Evolutionary conservation across 2,888 invertebrate species (phyloP).

Genomic region (Scrobipalpa atriplicella): DNA sequence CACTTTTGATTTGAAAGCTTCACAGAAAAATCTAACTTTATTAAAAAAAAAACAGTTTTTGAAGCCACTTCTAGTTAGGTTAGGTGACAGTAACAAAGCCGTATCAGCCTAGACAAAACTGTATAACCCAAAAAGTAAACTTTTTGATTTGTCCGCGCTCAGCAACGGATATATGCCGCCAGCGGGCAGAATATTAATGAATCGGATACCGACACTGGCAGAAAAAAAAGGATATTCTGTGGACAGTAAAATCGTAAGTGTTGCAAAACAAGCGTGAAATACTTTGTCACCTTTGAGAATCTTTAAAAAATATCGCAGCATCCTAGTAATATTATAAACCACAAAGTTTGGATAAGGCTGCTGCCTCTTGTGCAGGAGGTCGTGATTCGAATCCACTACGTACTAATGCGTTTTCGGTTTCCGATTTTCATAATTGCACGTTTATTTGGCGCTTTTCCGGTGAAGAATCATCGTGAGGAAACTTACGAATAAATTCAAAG

Average conservation of each 20-base stretch:
- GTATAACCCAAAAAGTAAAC: conserved; percentile 42
- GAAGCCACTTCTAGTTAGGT: conserved; percentile 19
- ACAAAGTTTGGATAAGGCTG: too few relatives aligned
- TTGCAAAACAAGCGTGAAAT: neutral
- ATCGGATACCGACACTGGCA: conserved; percentile 47
- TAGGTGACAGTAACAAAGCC: conserved; percentile 29
- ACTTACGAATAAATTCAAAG: too few relatives aligned
- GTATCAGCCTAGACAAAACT: conserved; percentile 38
- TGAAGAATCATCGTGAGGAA: too few relatives aligned
- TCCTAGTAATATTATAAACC: too few relatives aligned
- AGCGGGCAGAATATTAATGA: conserved; percentile 58
- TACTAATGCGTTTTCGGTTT: too few relatives aligned
- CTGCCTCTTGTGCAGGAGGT: too few relatives aligned
- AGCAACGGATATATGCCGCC: conserved; percentile 39
- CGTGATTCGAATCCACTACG: too few relatives aligned
- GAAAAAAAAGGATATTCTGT: neutral
- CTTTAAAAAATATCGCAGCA: neutral
- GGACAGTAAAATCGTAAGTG: conserved; percentile 9
- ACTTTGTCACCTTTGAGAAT: neutral
- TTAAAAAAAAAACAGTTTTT: conserved; percentile 1
- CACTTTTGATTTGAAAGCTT: neutral
- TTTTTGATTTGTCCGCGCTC: conserved; percentile 44
- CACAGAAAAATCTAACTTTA: neutral
- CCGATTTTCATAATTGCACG: too few relatives aligned
- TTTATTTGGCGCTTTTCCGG: too few relatives aligned